Evolutionary conservation across 2,797 vertebrate species (phyloP).

Genomic region (Vespertilio murinus): DNA sequence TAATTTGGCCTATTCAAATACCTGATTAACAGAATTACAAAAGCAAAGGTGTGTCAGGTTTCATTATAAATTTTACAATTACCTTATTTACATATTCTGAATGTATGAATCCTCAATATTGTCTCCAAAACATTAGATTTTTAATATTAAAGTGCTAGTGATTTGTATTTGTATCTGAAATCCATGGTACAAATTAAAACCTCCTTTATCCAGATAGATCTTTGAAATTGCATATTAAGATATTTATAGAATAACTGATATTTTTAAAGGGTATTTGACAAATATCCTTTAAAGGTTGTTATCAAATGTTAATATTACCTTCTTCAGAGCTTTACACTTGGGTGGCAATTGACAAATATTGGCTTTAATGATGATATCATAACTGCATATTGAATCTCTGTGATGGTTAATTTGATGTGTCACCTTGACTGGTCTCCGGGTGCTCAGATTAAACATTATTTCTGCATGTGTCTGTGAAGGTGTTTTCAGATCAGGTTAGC

Average conservation of each 20-base stretch:
- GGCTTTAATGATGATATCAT: neutral
- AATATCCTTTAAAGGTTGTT: neutral
- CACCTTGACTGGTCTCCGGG: neutral
- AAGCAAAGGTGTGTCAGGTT: neutral
- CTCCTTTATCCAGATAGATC: neutral
- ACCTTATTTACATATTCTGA: neutral
- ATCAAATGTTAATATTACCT: neutral
- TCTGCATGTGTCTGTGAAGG: neutral
- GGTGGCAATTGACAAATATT: neutral
- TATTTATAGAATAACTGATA: neutral
- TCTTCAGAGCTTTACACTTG: neutral
- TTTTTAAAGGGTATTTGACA: neutral
- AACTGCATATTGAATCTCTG: neutral
- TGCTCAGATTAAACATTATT: neutral
- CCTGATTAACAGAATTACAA: neutral
- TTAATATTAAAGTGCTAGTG: neutral
- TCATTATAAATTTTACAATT: neutral
- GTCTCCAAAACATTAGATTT: neutral
- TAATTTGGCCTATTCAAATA: neutral
- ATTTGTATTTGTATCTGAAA: neutral
- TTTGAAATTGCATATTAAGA: neutral
- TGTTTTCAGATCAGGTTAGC: neutral
- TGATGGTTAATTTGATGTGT: neutral
- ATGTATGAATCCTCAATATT: neutral
- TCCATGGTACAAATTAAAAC: neutral